A percentile compares a stretch with the other conserved stretches of the same genome.
These are phyloP conservation scores for Botia almorhae DNA, from an alignment of 2,797 vertebrate genomes.

Conservation along the genomic window DNA sequence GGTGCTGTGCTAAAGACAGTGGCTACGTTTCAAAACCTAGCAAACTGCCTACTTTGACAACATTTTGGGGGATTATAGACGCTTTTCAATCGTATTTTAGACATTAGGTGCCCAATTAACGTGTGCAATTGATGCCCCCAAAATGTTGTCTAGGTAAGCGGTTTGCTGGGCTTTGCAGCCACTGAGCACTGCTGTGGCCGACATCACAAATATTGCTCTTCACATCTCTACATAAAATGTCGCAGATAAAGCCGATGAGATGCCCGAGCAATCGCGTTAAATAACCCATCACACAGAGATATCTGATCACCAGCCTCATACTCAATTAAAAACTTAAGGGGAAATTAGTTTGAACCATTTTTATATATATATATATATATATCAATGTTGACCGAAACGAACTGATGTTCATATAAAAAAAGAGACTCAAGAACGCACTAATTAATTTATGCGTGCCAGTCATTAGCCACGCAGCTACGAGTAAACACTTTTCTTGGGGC, in stretches of 20 bases:
- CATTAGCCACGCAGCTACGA: constrained; percentile 39
- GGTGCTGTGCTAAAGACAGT: neutral
- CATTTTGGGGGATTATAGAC: neutral
- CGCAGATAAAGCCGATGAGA: constrained; percentile 62
- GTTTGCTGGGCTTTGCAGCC: neutral
- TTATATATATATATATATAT: too few species aligned
- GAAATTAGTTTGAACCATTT: neutral
- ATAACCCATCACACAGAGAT: constrained; percentile 32
- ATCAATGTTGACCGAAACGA: neutral
- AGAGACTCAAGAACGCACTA: neutral
- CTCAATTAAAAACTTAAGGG: neutral
- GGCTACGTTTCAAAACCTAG: neutral
- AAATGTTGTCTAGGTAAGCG: neutral
- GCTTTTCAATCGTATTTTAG: neutral
- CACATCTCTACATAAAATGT: constrained; percentile 65
- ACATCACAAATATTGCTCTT: constrained; percentile 64
- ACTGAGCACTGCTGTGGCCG: constrained; percentile 47
- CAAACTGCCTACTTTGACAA: neutral
- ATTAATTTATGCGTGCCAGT: constrained; percentile 25
- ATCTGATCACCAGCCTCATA: constrained; percentile 1
- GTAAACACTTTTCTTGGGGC: constrained; percentile 32
- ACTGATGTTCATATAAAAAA: neutral
- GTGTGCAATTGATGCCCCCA: neutral
- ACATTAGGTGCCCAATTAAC: neutral
- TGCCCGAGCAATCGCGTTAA: constrained; percentile 42